phyloP scores from a whole-genome alignment of 1,140 invertebrate species.

The Nylanderia fulva region DNA sequence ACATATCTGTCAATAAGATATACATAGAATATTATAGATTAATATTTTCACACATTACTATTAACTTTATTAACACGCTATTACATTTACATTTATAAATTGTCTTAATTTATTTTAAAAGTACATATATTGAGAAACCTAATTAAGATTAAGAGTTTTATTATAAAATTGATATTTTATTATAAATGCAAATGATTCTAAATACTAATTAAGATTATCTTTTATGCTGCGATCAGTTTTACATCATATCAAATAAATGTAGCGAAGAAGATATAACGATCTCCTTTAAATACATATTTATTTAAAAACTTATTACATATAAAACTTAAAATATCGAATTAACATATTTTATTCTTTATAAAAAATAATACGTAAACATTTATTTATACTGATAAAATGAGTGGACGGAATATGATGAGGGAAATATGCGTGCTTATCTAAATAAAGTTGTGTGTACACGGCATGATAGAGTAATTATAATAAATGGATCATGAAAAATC shows the following conservation, averaged over 20 bases:
- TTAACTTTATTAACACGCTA: not conserved
- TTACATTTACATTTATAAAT: not conserved
- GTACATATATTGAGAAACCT: not conserved
- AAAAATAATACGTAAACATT: slow-evolving; percentile 15
- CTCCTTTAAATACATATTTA: not conserved
- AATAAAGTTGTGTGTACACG: not conserved
- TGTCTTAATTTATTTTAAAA: slow-evolving; percentile 7
- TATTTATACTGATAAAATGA: not conserved
- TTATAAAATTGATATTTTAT: not conserved
- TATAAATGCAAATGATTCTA: not conserved
- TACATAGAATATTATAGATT: not conserved
- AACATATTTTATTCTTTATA: slow-evolving; percentile 17
- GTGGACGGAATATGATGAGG: slow-evolving; percentile 1
- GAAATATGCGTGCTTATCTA: not conserved
- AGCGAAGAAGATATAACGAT: not conserved
- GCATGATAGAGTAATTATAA: slow-evolving; percentile 23
- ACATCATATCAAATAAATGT: not conserved
- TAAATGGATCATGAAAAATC: slow-evolving; percentile 51
- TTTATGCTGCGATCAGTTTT: not conserved
- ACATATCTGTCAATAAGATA: not conserved
- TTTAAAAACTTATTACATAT: not conserved
- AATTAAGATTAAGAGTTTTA: not conserved
- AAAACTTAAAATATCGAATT: not conserved
- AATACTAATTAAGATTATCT: not conserved
- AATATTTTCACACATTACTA: not conserved